Percentiles rank a stretch among this genome's conserved stretches.
phyloP scores from a whole-genome alignment of 1,140 invertebrate genomes.

The Drosophila tsacasi region DNA sequence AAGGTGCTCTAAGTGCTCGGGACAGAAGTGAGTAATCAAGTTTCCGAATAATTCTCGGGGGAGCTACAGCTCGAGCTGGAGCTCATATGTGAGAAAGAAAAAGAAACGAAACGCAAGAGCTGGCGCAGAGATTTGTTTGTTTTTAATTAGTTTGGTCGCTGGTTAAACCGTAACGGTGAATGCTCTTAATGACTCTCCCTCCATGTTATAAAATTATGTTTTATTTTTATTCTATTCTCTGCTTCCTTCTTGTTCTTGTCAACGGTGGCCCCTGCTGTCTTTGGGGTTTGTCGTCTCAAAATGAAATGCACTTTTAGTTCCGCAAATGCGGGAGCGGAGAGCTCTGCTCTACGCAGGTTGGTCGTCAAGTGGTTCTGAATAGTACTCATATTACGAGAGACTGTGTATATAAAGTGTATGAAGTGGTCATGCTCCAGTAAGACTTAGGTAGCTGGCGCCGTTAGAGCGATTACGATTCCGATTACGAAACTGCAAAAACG shows the following conservation, averaged over 20 bases:
- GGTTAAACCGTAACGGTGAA: constrained; percentile 65
- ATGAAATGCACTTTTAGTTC: constrained; percentile 55
- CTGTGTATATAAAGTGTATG: background rate
- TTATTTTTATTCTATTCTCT: constrained; percentile 12
- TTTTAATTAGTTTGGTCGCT: constrained; percentile 73
- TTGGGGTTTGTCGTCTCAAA: constrained; percentile 24
- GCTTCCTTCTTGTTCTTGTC: constrained; percentile 26
- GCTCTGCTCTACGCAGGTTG: background rate
- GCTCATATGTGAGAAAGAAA: constrained; percentile 28
- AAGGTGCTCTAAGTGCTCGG: constrained; percentile 14
- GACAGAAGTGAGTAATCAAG: constrained; percentile 43
- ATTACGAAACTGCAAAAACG: constrained; percentile 72
- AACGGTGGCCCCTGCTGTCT: constrained; percentile 15
- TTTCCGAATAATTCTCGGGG: constrained; percentile 50
- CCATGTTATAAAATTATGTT: constrained; percentile 24
- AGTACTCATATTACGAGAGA: background rate
- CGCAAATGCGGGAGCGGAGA: constrained; percentile 8
- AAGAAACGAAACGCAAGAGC: constrained; percentile 20
- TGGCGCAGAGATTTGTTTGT: constrained; percentile 63
- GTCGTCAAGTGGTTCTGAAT: constrained; percentile 12
- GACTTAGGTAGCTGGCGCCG: constrained; percentile 40
- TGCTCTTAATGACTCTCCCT: constrained; percentile 64
- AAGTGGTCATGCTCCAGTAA: constrained; percentile 76
- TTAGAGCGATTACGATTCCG: constrained; percentile 74
- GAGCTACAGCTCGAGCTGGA: background rate